These are phyloP conservation scores for Thamnophis elegans DNA, from an alignment of 2,797 vertebrate genomes.

Conservation along the genomic window DNA sequence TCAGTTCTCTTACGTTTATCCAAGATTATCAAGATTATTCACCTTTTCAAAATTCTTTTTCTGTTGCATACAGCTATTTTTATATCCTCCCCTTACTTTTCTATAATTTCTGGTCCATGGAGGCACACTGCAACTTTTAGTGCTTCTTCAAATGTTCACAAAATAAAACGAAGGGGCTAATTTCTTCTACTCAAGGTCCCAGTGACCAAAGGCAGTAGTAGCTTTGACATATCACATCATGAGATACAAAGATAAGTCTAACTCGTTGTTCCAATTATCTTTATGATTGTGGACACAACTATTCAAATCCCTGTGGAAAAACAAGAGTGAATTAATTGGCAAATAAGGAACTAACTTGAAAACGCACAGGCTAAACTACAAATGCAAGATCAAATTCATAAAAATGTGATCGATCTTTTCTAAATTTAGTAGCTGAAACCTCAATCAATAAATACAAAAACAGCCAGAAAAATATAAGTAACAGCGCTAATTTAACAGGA, in stretches of 20 bases:
- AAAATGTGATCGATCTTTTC: conserved; percentile 44
- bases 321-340: conserved; percentile 53
- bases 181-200: not conserved
- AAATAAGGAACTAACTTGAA: conserved; percentile 58
- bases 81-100: not conserved
- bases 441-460: conserved; percentile 65
- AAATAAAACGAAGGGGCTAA: not conserved
- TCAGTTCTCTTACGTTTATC: not conserved
- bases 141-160: not conserved
- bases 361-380: conserved; percentile 48
- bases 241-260: conserved; percentile 1
- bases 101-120: not conserved
- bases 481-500: conserved; percentile 73
- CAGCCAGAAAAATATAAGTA: conserved; percentile 68
- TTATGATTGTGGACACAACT: conserved; percentile 39
- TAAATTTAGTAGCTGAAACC: conserved; percentile 62
- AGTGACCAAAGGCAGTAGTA: not conserved
- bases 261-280: conserved; percentile 40
- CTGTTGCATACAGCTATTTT: not conserved
- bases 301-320: conserved; percentile 49
- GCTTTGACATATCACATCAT: not conserved
- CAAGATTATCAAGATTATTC: not conserved
- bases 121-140: not conserved
- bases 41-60: not conserved
- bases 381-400: conserved; percentile 45